Percentiles rank a stretch among this genome's conserved stretches.
Conservation (phyloP, 2,797 vertebrate species). For the Danio aesculapii region DNA sequence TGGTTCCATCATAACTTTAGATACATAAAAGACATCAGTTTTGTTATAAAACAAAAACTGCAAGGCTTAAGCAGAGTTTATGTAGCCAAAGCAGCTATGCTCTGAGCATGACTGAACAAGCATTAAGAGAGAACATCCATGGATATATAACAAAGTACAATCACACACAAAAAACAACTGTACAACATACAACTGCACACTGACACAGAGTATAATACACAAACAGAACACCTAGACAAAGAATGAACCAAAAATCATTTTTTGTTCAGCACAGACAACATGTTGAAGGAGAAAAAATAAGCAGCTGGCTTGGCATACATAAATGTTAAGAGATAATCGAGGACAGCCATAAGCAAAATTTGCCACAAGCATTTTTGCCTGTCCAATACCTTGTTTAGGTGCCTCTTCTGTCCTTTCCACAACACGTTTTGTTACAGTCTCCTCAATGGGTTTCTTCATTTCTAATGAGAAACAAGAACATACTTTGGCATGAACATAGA, state of each 20-base stretch:
- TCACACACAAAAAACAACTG: constrained; percentile 41
- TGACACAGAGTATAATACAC: constrained; percentile 23
- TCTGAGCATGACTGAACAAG: constrained; percentile 40
- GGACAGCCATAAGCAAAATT: constrained; percentile 58
- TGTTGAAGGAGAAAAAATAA: not conserved
- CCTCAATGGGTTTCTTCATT: constrained; percentile 69
- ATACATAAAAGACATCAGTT: constrained; percentile 73
- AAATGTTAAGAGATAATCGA: constrained; percentile 18
- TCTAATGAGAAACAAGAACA: constrained; percentile 68
- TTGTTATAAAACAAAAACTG: constrained; percentile 58
- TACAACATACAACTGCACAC: constrained; percentile 6
- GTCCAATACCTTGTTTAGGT: constrained; percentile 70
- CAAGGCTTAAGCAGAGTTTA: constrained; percentile 27
- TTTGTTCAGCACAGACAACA: constrained; percentile 1
- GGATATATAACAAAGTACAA: not conserved
- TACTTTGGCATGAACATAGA: constrained; percentile 53
- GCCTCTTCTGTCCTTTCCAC: constrained; percentile 60
- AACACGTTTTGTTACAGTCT: constrained; percentile 64
- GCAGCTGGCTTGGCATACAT: not conserved
- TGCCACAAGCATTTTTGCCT: constrained; percentile 45
- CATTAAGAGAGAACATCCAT: constrained; percentile 73
- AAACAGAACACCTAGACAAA: constrained; percentile 16
- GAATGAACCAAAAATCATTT: constrained; percentile 7
- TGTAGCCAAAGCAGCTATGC: constrained; percentile 41
- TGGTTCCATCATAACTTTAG: constrained; percentile 64